Conservation (phyloP, 2,797 vertebrate species). For the Myoxocephalus aenaeus region DNA sequence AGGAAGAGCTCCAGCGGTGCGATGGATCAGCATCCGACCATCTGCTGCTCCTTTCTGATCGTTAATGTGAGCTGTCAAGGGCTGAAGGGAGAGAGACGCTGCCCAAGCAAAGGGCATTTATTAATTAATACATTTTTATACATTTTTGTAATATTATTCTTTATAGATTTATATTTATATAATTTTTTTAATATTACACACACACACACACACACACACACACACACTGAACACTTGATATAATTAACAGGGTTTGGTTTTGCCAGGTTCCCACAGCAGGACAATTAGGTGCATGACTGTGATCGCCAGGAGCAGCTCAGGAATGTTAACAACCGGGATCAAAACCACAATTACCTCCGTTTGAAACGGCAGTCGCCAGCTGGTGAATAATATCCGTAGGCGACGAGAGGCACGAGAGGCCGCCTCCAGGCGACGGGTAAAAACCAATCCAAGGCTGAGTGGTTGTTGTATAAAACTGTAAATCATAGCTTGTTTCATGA, state of each 20-base stretch:
- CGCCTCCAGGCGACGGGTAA: background rate
- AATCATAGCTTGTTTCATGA: too few species aligned
- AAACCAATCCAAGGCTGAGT: too few species aligned
- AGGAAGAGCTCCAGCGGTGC: too few species aligned
- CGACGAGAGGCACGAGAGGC: constrained; percentile 20
- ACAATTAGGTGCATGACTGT: constrained; percentile 54
- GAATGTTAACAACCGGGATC: constrained; percentile 63
- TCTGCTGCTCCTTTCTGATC: too few species aligned
- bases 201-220: background rate
- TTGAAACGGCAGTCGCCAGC: constrained; percentile 52
- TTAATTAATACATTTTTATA: too few species aligned
- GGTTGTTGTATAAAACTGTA: too few species aligned
- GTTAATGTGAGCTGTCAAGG: too few species aligned
- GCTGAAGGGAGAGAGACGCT: too few species aligned
- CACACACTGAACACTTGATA: constrained; percentile 39
- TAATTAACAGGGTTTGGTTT: constrained; percentile 58
- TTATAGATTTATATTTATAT: too few species aligned
- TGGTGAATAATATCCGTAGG: constrained; percentile 49
- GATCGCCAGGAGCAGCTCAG: constrained; percentile 38
- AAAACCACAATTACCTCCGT: constrained; percentile 61
- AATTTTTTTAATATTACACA: background rate
- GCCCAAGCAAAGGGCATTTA: too few species aligned
- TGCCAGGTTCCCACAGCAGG: constrained; percentile 54
- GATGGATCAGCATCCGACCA: too few species aligned
- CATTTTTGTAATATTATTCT: too few species aligned